Conservation (phyloP, 2,888 invertebrate genomes). For the Chorisops tibialis region DNA sequence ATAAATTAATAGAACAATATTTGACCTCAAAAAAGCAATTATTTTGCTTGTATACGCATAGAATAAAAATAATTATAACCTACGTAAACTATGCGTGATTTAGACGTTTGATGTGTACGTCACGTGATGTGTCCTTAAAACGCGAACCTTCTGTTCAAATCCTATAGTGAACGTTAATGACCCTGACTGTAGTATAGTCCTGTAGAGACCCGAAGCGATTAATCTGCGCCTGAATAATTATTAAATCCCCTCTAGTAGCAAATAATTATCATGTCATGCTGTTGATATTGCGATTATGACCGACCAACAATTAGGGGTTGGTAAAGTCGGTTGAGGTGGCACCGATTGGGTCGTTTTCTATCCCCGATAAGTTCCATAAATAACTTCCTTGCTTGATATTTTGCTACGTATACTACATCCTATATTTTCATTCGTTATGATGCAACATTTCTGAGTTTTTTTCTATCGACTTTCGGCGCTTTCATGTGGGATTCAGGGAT, state of each 20-base stretch:
- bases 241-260: conserved; percentile 6
- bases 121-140: conserved; percentile 4
- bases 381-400: conserved; percentile 13
- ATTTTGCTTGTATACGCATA: too few relatives aligned
- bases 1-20: too few relatives aligned
- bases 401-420: too few relatives aligned
- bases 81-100: too few relatives aligned
- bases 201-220: conserved; percentile 6
- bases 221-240: conserved; percentile 18
- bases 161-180: conserved; percentile 13
- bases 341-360: not conserved
- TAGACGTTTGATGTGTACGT: too few relatives aligned
- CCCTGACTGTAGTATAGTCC: not conserved
- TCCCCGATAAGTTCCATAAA: conserved; percentile 4
- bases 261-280: conserved; percentile 25
- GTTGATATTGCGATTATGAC: conserved; percentile 11
- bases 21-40: too few relatives aligned
- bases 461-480: too few relatives aligned
- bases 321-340: not conserved
- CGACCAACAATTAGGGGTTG: not conserved
- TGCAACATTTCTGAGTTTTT: too few relatives aligned
- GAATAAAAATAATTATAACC: too few relatives aligned
- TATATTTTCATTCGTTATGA: not conserved
- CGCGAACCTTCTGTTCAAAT: not conserved
- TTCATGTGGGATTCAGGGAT: too few relatives aligned